Base-by-base conservation (phyloP, 1,140 invertebrate species). In the Drosophila baimaii region DNA sequence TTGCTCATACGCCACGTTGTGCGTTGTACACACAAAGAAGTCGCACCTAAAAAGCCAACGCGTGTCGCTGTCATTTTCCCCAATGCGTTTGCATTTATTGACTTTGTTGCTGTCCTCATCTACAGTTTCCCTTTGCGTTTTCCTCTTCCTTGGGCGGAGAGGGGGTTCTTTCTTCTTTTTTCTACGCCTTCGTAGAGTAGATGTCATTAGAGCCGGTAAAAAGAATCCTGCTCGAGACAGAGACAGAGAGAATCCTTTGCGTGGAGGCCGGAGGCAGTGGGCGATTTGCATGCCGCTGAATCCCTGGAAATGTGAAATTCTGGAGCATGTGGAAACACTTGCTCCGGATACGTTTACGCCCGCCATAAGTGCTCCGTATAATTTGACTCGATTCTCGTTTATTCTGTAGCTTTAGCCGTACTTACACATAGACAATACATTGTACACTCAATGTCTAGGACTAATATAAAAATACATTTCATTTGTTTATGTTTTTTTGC, bases 401-500 rank as follows among this genome's bases (percentile, higher is more conserved):
- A 66, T 76, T 76, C 47, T 54, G 19, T 64, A 17, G 59, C 62
- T 76, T 54, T 72, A 54, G 27, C 39, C 29, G 31, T 51, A 58
- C 73, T 74, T 74, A 76, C 73, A 73, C 39, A 77, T 68, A 77
- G 54, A 77, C 75, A 77, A 77, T 77, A 75, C 65, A 68, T 75
- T 49, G 73, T 81, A 81, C 73, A 77, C 52, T 69, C 64, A 62
- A 68, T 66, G 79, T 70, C 75, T 78, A 81, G 62, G 72, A 77
- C 83, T 89, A 73, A 88, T 88, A 89, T 74, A 88, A 88, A 89
- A 88, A 88, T 88, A 88, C 83, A 88, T 79, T 88, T 88, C 43
- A 77, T 83, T 76, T 77, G 57, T 57, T 78, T 75, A 59, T 25
- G 35, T 52, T 64, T 58, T 64, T 54, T 39, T 49, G 25, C 29